phyloP scores from a whole-genome alignment of 2,113 vertebrate species.

The Mus musculus region GRCm39 chrX:137843501-137844000 shows the following conservation, averaged over 20 bases:
- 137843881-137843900: background rate
- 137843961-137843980: background rate
- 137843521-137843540: conserved; percentile 35
- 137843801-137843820: background rate
- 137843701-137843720: no score
- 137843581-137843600: conserved; percentile 25
- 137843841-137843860: background rate
- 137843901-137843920: background rate
- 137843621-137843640: conserved; percentile 4
- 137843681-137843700: background rate
- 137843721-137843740: background rate
- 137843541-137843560: conserved; percentile 41
- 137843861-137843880: background rate
- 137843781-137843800: conserved; percentile 39
- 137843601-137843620: conserved; percentile 36
- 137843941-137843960: background rate
- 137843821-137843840: background rate
- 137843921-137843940: no score
- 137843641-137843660: conserved; percentile 6
- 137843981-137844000: background rate
- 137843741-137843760: conserved; percentile 45
- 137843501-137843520: background rate
- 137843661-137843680: background rate
- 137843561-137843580: conserved; percentile 9
- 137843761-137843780: conserved; percentile 1